Evolutionary conservation across 2,888 invertebrate genomes (phyloP).

Genomic region (Limulus polyphemus): DNA sequence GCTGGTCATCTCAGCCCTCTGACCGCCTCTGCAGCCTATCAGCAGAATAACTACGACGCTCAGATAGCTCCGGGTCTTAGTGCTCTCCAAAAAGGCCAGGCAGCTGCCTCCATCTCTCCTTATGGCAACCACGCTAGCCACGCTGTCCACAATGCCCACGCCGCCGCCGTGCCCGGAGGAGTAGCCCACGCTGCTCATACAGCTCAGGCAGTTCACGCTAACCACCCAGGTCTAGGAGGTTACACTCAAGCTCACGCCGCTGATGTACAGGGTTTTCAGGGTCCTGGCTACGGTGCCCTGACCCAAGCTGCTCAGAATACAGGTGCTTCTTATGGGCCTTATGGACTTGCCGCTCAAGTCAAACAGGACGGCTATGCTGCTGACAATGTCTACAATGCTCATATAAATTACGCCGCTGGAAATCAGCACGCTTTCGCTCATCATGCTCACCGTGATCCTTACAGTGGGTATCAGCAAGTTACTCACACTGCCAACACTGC

Average conservation of each 20-base stretch:
- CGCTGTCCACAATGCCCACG: conserved; percentile 14
- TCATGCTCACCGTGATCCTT: conserved; percentile 17
- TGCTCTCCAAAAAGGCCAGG: conserved; percentile 12
- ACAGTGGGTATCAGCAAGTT: conserved; percentile 2
- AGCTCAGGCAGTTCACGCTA: conserved; percentile 15
- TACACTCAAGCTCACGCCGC: conserved; percentile 8
- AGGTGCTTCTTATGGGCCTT: conserved; percentile 12
- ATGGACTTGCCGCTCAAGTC: conserved; percentile 8
- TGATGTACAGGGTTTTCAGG: conserved; percentile 14
- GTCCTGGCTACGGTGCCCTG: conserved; percentile 17
- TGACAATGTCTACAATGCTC: conserved; percentile 13
- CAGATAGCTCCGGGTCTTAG: conserved; percentile 20
- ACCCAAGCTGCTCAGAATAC: conserved; percentile 10
- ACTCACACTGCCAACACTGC: too few species aligned
- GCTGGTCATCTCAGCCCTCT: conserved; percentile 17
- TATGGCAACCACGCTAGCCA: conserved; percentile 16
- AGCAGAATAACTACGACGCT: conserved; percentile 17
- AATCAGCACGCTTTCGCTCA: conserved; percentile 15
- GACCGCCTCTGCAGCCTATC: conserved; percentile 12
- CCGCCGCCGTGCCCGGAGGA: conserved; percentile 16
- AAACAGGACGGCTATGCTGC: conserved; percentile 15
- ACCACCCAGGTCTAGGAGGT: conserved; percentile 12
- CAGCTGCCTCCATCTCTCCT: conserved; percentile 15
- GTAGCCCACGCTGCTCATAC: conserved; percentile 15
- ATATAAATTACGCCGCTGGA: conserved; percentile 13